Evolutionary conservation across 92 coral and sea anemone genomes (phyloP), one percentile per base, ranked within the genome.

Genomic region (Chrysogorgia sp.): DNA sequence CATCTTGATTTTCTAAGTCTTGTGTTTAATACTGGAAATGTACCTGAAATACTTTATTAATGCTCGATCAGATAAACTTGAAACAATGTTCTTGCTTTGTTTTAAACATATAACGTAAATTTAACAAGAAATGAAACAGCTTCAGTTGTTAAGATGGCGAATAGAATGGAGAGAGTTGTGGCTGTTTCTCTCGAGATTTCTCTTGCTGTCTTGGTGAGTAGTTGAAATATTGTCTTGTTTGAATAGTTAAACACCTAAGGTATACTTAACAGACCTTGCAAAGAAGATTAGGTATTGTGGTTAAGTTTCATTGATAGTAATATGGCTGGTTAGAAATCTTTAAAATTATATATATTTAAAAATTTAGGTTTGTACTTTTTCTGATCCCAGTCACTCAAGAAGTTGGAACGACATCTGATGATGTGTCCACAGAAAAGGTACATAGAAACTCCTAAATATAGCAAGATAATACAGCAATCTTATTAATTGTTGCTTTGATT

Each of bases 141-240:
- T 10, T 48, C 41, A 14, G 40, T 25, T 17, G 34, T 47, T 69
- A 49, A 69, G 48, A 69, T 69, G 76, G 76, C 76, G 76, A 69
- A 23, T 69, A 35, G 50, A 17, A n/a, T 45, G 14, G 52, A n/a
- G 35, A 24, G 30, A 35, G 55, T 40, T 69, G 7, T 69, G 76
- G 58, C 55, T 69, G 24, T 15, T 43, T 20, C 22, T 69, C 34
- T 22, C 48, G 10, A 22, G 45, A 14, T 45, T 33, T 47, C 22
- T 69, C 34, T 22, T 69, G 10, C 40, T 69, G 26, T 45, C 40
- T 47, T 45, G 59, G 76, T 69, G 34, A 69, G 76, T 47, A 7
- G 2, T 47, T 6, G 53, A 47, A 47, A 37, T 37, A 37, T 37
- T 37, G 43, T 37, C 5, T 37, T 37, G 43, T 37, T 37, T 37